These are phyloP conservation scores for Himalopsyche kuldschensis DNA, from an alignment of 2,888 invertebrate genomes.

Conservation along the genomic window DNA sequence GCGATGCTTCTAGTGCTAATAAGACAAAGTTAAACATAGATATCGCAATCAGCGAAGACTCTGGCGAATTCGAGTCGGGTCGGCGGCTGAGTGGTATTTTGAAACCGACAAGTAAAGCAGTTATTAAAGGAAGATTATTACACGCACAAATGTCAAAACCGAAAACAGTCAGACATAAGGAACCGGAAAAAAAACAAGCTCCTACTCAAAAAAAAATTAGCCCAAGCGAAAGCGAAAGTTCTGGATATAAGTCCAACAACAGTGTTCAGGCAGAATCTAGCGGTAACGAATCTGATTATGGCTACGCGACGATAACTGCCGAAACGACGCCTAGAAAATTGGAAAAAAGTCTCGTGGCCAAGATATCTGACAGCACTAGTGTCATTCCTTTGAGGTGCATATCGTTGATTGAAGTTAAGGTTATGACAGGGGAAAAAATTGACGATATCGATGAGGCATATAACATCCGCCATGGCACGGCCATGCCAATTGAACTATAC, in stretches of 20 bases:
- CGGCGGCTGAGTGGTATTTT: slow-evolving; percentile 38
- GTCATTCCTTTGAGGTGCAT: slow-evolving; percentile 60
- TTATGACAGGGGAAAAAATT: slow-evolving; percentile 46
- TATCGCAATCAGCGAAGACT: neutral
- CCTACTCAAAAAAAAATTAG: slow-evolving; percentile 13
- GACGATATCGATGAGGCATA: slow-evolving; percentile 45
- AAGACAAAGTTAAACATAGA: neutral
- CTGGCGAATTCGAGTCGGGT: slow-evolving; percentile 13
- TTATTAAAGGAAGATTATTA: slow-evolving; percentile 18
- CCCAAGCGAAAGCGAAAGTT: slow-evolving; percentile 45
- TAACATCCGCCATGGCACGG: slow-evolving; percentile 24
- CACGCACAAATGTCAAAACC: neutral
- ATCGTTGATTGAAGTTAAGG: slow-evolving; percentile 51
- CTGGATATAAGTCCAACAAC: slow-evolving; percentile 60
- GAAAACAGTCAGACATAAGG: slow-evolving; percentile 32
- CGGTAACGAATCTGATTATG: slow-evolving; percentile 64
- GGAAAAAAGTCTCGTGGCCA: slow-evolving; percentile 50
- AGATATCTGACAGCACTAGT: slow-evolving; percentile 51
- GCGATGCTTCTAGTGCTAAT: neutral
- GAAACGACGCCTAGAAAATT: slow-evolving; percentile 63
- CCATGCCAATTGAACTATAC: slow-evolving; percentile 47
- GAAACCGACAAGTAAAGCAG: slow-evolving; percentile 33
- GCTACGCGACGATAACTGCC: slow-evolving; percentile 64
- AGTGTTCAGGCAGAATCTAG: slow-evolving; percentile 53
- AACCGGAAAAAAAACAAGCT: neutral